These are phyloP conservation scores for Polietes domitor DNA, from an alignment of 2,888 invertebrate genomes.

Conservation along the genomic window DNA sequence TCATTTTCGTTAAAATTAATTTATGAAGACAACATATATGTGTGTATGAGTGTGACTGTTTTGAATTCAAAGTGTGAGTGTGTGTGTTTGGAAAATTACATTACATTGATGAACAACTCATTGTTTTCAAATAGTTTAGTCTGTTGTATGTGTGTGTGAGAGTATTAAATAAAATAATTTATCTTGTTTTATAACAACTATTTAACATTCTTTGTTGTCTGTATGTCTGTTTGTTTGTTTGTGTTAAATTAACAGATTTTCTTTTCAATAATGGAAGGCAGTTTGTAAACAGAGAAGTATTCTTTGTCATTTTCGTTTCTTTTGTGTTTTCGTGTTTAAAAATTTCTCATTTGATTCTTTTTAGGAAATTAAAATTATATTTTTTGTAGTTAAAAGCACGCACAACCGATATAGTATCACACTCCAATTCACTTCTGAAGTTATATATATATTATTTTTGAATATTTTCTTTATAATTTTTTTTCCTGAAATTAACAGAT, in stretches of 20 bases:
- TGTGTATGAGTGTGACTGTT: constrained; percentile 18
- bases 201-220: constrained; percentile 49
- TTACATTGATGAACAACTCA: too few relatives aligned
- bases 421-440: constrained; percentile 70
- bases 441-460: constrained; percentile 51
- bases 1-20: constrained; percentile 39
- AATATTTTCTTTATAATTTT: constrained; percentile 38
- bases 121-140: too few relatives aligned
- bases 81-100: too few relatives aligned
- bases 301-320: constrained; percentile 45
- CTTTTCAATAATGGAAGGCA: constrained; percentile 64
- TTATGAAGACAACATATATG: constrained; percentile 57
- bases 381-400: constrained; percentile 74
- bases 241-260: constrained; percentile 57
- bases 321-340: constrained; percentile 52
- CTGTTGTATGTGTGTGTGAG: constrained; percentile 22
- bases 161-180: constrained; percentile 42
- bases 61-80: constrained; percentile 41
- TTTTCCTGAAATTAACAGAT: constrained; percentile 39
- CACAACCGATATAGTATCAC: constrained; percentile 79
- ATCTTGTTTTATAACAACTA: constrained; percentile 32
- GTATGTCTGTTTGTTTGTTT: constrained; percentile 12
- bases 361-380: constrained; percentile 64
- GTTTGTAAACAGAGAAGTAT: constrained; percentile 66
- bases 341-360: constrained; percentile 54